Base-by-base conservation (phyloP, 2,797 vertebrate species). In the Pteropus rufus region DNA sequence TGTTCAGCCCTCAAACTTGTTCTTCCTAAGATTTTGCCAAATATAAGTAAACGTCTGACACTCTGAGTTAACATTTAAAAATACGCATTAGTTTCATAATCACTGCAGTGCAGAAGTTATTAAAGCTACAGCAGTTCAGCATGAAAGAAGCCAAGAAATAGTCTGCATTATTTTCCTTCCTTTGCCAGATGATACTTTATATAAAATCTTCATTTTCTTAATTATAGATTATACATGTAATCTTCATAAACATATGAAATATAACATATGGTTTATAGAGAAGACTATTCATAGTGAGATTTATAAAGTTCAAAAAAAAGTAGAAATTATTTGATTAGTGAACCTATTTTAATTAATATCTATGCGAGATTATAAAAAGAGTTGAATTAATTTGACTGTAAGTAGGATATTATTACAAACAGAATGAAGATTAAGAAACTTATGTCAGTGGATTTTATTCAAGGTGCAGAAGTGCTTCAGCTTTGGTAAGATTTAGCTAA, bases 1-100 rank as follows among this genome's bases (percentile, higher is more conserved):
- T 83, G 75, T 76, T 16, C n/a, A 36, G 81, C 96, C 60, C 94
- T 95, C 93, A 83, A 86, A 92, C 90, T 97, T 97, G 60, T 64
- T 97, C 97, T 97, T 97, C 88, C 93, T 52, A 4, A n/a, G 94
- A 95, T 96, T 90, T 94, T 98, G 93, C 97, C 54, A 19, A 93
- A 89, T 96, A 93, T 98, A 98, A 98, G 91, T 94, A 91, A 97
- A 97, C 5, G 97, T 97, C 98, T 97, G 97, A 98, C 3, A 89
- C 93, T 93, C 96, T 97, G 92, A 97, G 95, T 98, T 98, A 98
- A 98, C 97, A 98, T 97, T 98, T 97, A 97, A 98, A 98, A 98
- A 97, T 98, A 97, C 16, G 92, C 96, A 95, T 97, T 96, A 98
- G 98, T 98, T 98, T 98, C 98, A 98, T 98, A 98, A 98, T 98